These are phyloP conservation scores for Alethe castanea DNA, from an alignment of 2,113 vertebrate species.

Conservation along the genomic window DNA sequence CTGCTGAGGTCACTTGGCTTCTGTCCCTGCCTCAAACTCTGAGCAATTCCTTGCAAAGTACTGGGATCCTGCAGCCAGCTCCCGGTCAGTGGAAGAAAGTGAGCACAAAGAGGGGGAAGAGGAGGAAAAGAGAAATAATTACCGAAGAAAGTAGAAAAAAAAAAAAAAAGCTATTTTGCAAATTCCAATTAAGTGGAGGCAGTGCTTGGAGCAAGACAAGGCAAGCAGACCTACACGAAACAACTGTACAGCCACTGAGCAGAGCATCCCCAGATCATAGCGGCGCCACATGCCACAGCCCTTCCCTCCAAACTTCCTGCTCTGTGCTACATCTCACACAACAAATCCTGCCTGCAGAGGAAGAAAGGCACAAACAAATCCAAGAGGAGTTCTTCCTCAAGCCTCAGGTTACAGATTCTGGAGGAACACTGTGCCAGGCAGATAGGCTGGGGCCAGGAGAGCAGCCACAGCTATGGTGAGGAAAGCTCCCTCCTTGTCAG, in stretches of 20 bases:
- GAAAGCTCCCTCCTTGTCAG: background rate
- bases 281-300: slow-evolving; percentile 45
- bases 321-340: slow-evolving; percentile 37
- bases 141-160: background rate
- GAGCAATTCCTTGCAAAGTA: background rate
- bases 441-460: background rate
- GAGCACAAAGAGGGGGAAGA: background rate
- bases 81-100: background rate
- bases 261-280: slow-evolving; percentile 81
- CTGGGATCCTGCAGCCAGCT: background rate
- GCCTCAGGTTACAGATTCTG: slow-evolving; percentile 23
- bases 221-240: slow-evolving; percentile 81
- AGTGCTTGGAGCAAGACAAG: slow-evolving; percentile 3
- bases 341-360: slow-evolving; percentile 3
- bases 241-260: slow-evolving; percentile 81
- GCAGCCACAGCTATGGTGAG: background rate
- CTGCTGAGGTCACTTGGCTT: slow-evolving; percentile 26
- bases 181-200: background rate
- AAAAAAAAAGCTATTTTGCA: background rate
- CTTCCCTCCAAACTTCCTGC: background rate
- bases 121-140: background rate
- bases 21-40: background rate
- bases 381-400: background rate
- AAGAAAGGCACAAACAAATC: slow-evolving; percentile 6
- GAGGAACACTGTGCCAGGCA: background rate